Evolutionary conservation across 1,140 invertebrate genomes (phyloP).

Genomic region (Pissodes strobi): DNA sequence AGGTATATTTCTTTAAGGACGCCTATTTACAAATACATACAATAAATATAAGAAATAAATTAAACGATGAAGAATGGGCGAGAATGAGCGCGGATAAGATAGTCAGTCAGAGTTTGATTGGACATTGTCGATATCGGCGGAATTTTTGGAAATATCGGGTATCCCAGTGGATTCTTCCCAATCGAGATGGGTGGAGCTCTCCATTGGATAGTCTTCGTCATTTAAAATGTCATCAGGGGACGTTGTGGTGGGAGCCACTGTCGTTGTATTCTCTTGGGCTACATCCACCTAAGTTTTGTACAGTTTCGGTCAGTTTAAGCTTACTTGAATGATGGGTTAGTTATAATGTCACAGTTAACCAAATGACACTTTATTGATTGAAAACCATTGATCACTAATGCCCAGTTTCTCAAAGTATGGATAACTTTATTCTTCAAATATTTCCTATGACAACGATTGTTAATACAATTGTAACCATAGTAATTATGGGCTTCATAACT

Average conservation of each 20-base stretch:
- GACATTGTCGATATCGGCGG: slow-evolving; percentile 34
- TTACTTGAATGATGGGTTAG: too few species aligned
- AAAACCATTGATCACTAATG: too few species aligned
- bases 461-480: too few species aligned
- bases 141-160: slow-evolving; percentile 41
- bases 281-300: slow-evolving; percentile 26
- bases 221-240: slow-evolving; percentile 38
- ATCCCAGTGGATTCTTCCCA: slow-evolving; percentile 49
- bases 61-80: slow-evolving; percentile 40
- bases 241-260: slow-evolving; percentile 32
- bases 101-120: slow-evolving; percentile 49
- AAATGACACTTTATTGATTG: too few species aligned
- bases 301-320: too few species aligned
- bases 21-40: slow-evolving; percentile 43
- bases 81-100: slow-evolving; percentile 13
- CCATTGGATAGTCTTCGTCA: slow-evolving; percentile 49
- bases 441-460: too few species aligned
- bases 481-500: too few species aligned
- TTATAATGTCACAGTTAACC: too few species aligned
- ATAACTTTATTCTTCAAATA: too few species aligned
- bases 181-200: slow-evolving; percentile 46
- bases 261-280: slow-evolving; percentile 36
- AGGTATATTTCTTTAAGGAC: slow-evolving; percentile 33
- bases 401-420: too few species aligned
- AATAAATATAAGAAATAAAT: slow-evolving; percentile 55